Base-by-base conservation (phyloP, 2,113 vertebrate genomes). In the Sus scrofa region DNA sequence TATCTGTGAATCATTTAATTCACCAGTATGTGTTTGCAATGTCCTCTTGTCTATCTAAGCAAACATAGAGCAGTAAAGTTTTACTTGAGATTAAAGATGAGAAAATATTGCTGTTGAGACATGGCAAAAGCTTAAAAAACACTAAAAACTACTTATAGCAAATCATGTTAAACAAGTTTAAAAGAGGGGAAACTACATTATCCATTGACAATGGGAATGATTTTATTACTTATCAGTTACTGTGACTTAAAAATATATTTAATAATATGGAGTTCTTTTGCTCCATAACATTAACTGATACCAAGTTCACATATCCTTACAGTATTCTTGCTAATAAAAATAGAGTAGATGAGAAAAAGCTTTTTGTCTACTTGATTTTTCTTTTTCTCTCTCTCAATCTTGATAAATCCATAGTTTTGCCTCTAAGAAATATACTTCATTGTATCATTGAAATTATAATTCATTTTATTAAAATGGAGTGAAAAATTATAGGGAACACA, bases 361-460 rank as follows among this genome's bases (percentile, higher is more conserved):
- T n/a, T 74, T 65, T 20, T 32, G 63, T 65, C 6, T 90, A 89
- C 13, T 32, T 68, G 6, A 26, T 86, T n/a, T 92, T 0, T 77
- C 19, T 44, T 24, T 79, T 16, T 84, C 26, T 94, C 4, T 63
- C 10, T 91, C 4, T 63, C 10, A 87, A 20, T 81, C 2, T 68
- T 4, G 10, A 1, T 9, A 89, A 92, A 34, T 34, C 6, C 3
- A 2, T 78, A 1, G 19, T 73, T 92, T 95, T 88, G 13, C 16
- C 77, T 60, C 1, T 65, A 71, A 95, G 32, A 63, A 88, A 24
- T 3, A 71, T 13, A 89, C 10, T 89, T 2, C 2, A 44, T 20
- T 78, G n/a, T n/a, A 60, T 94, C 20, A 86, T 60, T 77, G n/a
- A 96, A 92, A 89, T 52, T 22, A 77, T 34, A 85, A 70, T 85